Evolutionary conservation across 2,113 vertebrate genomes (phyloP).

Genomic region (Zosterops lateralis): DNA sequence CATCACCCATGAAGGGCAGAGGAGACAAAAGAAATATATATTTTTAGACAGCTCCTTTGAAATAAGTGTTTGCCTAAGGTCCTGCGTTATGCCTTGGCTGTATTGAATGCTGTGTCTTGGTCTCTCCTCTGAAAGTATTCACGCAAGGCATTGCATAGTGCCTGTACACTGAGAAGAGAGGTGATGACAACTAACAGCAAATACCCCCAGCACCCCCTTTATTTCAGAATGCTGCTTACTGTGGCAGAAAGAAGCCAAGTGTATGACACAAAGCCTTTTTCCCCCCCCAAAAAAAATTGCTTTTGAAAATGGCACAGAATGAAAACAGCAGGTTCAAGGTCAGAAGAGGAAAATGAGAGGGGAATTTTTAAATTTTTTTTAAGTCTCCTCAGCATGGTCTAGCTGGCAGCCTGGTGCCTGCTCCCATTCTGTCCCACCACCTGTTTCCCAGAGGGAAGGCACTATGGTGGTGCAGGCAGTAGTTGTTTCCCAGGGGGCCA

Average conservation of each 20-base stretch:
- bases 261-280: not conserved
- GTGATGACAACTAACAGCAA: not conserved
- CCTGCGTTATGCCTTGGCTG: not conserved
- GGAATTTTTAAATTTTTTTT: not conserved
- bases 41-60: not conserved
- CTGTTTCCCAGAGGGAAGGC: not conserved
- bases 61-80: not conserved
- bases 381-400: not conserved
- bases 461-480: fast-evolving
- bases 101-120: not conserved
- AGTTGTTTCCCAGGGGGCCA: not conserved
- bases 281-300: fast-evolving
- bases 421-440: not conserved
- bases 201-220: not conserved
- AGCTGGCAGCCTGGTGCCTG: not conserved
- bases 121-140: not conserved
- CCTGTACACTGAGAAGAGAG: not conserved
- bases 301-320: not conserved
- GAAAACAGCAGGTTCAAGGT: not conserved
- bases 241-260: not conserved
- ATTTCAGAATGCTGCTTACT: not conserved
- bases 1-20: not conserved
- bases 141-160: not conserved
- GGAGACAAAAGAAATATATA: not conserved
- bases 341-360: not conserved